Evolutionary conservation across 2,888 invertebrate species (phyloP), one percentile per base, ranked within the genome.

Genomic region (Lasioglossum morio): DNA sequence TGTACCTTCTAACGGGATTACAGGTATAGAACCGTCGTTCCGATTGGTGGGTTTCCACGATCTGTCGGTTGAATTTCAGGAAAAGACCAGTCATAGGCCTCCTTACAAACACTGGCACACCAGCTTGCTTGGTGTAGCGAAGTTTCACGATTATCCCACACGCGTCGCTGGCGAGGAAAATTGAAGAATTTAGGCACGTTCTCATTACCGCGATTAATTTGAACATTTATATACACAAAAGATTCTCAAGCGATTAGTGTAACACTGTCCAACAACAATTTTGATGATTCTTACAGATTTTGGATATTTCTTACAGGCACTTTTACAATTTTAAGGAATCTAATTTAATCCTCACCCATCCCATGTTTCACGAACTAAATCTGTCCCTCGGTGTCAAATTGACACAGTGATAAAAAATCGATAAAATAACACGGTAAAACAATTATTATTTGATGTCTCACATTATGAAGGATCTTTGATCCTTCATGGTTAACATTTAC

Each of bases 1-100:
- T 88, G 84, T 86, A 89, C 81, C 88, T 85, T 83, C 79, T 88
- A 88, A 91, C 90, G 89, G 89, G 87, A 90, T 79, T 86, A 77
- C 74, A 40, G 27, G 16, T 57, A 70, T 83, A 66, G 80, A 87
- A 93, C 77, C 74, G 14, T 14, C 7, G 12, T 14, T 23, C 8
- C 16, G 72, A 92, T 92, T 93, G 89, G 93, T 74, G 63, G 40
- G 40, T 37, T 77, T 66, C n/a, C 30, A 23, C 30, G 43, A 72
- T 48, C 75, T 66, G 77, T 79, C 88, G 84, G 86, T 89, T 84
- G 79, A 72, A 72, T 81, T 79, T 66, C 66, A 10, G 14, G 23
- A 14, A 60, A 14, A 0, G 12, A 10, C 89, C 87, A 89, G 88
- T 90, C 72, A n/a, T 0, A 4, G 0, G 4, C 37, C 27, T 10